A percentile compares a stretch with the other conserved stretches of the same genome.
These are phyloP conservation scores for Puffinus mauretanicus DNA, from an alignment of 2,113 vertebrate species.

Conservation along the genomic window DNA sequence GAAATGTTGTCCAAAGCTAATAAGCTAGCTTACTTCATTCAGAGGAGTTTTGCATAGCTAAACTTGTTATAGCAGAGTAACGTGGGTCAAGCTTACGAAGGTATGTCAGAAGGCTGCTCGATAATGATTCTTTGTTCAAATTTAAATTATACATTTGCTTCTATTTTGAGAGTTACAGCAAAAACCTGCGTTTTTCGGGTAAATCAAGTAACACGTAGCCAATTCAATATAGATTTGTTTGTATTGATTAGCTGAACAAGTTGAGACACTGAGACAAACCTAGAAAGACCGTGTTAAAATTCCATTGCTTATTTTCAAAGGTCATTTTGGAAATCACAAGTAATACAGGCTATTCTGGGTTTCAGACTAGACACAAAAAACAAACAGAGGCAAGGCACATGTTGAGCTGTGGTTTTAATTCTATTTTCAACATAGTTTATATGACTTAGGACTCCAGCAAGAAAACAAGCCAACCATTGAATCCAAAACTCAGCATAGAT, in stretches of 20 bases:
- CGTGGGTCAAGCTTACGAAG: not conserved
- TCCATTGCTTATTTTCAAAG: conserved; percentile 1
- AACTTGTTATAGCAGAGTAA: not conserved
- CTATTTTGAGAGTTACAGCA: not conserved
- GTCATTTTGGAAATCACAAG: conserved; percentile 22
- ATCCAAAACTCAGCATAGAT: conserved; percentile 1
- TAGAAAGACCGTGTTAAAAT: not conserved
- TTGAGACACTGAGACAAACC: not conserved
- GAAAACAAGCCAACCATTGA: conserved; percentile 39
- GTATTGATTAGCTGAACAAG: not conserved
- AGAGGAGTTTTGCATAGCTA: not conserved
- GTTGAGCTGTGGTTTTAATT: conserved; percentile 52
- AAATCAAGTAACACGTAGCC: not conserved
- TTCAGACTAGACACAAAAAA: conserved; percentile 50
- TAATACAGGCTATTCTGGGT: conserved; percentile 7
- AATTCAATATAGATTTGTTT: not conserved
- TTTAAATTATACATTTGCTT: not conserved
- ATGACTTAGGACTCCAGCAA: not conserved
- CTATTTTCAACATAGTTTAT: conserved; percentile 56
- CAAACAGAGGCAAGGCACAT: conserved; percentile 32
- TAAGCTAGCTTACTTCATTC: not conserved
- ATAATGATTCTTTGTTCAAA: not conserved
- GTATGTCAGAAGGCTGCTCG: not conserved
- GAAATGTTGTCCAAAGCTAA: not conserved
- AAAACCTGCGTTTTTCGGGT: not conserved